Percentiles rank a stretch among this genome's conserved stretches.
phyloP scores from a whole-genome alignment of 2,797 vertebrate species.

The Enteromius trimaculatus region DNA sequence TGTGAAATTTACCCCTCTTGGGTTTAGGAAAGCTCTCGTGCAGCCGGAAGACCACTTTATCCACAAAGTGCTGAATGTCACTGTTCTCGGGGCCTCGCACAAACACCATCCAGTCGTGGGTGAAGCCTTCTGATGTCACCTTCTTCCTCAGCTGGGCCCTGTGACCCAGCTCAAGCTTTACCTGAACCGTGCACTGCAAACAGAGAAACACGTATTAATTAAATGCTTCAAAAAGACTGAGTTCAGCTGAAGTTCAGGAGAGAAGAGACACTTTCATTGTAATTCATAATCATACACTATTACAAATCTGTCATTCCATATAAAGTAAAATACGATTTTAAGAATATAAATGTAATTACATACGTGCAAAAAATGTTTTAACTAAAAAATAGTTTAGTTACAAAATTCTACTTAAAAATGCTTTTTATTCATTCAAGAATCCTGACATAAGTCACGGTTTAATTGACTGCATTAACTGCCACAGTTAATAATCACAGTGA shows the following conservation, averaged over 20 bases:
- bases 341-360: background rate
- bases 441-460: background rate
- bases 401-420: background rate
- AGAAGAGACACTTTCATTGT: background rate
- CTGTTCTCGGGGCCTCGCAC: constrained; percentile 95
- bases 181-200: constrained; percentile 94
- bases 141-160: constrained; percentile 95
- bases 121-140: constrained; percentile 94
- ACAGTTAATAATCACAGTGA: background rate
- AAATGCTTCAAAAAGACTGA: background rate
- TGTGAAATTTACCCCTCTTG: constrained; percentile 86
- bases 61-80: constrained; percentile 98
- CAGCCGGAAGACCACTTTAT: constrained; percentile 94
- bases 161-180: constrained; percentile 97
- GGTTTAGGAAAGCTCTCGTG: constrained; percentile 99
- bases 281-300: background rate
- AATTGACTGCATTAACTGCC: background rate
- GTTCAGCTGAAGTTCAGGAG: background rate
- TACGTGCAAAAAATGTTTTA: too few relatives aligned
- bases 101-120: constrained; percentile 99
- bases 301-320: background rate
- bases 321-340: background rate
- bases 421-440: background rate
- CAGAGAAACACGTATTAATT: constrained; percentile 13
- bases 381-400: background rate